Conservation (phyloP, 1,140 invertebrate species). For the Tyrophagus putrescentiae region DNA sequence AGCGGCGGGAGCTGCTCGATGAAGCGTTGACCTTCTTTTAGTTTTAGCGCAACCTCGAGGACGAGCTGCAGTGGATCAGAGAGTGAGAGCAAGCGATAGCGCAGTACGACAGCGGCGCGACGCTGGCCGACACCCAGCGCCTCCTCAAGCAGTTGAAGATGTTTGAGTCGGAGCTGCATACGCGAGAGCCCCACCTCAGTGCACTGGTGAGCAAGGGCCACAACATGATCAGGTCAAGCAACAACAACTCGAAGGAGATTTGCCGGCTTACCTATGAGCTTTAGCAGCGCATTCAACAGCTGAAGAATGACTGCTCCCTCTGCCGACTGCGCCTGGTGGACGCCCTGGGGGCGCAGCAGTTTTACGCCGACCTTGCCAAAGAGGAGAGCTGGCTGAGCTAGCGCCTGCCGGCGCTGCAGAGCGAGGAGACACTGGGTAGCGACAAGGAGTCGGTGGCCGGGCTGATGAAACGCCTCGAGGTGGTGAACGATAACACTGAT, state of each 20-base stretch:
- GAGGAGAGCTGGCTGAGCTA: conserved; percentile 99
- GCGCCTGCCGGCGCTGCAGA: conserved; percentile 99
- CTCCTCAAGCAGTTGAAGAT: conserved; percentile 95
- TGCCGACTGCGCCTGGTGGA: conserved; percentile 48
- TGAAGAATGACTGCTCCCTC: conserved; percentile 64
- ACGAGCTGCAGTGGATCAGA: conserved; percentile 93
- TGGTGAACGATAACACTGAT: conserved; percentile 57
- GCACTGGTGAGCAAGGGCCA: conserved; percentile 81
- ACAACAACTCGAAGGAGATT: conserved; percentile 80
- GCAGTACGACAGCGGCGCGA: conserved; percentile 80
- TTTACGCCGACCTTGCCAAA: conserved; percentile 94
- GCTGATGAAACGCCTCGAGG: conserved; percentile 96
- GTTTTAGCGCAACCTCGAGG: conserved; percentile 92
- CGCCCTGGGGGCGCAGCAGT: conserved; percentile 60
- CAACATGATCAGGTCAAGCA: conserved; percentile 84
- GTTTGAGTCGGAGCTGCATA: conserved; percentile 87
- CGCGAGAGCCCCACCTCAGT: conserved; percentile 88
- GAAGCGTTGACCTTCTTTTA: conserved; percentile 96
- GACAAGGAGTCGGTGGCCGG: conserved; percentile 97
- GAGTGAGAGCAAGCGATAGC: conserved; percentile 90
- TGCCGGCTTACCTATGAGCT: conserved; percentile 70
- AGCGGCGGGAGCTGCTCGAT: conserved; percentile 77
- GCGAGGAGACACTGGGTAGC: conserved; percentile 94
- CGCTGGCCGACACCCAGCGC: conserved; percentile 89
- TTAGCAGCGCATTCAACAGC: conserved; percentile 68